Evolutionary conservation across 2,888 invertebrate species (phyloP).

Genomic region (Cephus sareptanus): DNA sequence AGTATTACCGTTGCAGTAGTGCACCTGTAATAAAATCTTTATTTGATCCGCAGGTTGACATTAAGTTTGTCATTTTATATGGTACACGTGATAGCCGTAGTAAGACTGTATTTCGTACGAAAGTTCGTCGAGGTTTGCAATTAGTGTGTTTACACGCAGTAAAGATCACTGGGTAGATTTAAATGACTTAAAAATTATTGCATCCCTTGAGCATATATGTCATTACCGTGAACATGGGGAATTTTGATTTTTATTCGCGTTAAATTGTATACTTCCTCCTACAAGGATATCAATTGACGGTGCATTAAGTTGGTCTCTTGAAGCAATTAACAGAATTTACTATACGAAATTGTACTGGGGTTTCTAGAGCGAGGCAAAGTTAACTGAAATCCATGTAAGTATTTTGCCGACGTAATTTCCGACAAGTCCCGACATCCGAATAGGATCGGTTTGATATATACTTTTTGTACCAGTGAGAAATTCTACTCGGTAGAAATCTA

Average conservation of each 20-base stretch:
- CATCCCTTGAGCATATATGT: neutral
- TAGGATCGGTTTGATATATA: neutral
- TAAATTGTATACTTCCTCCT: neutral
- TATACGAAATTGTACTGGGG: neutral
- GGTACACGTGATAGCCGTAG: neutral
- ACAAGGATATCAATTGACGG: neutral
- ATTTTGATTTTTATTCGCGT: neutral
- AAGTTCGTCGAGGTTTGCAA: conserved; percentile 20
- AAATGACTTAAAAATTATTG: conserved; percentile 1
- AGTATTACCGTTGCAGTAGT: neutral
- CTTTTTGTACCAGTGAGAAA: neutral
- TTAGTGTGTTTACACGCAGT: conserved; percentile 43
- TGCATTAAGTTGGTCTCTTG: neutral
- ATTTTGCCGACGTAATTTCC: neutral
- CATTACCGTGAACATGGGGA: neutral
- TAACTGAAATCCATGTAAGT: neutral
- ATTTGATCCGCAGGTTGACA: neutral
- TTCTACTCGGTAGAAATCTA: neutral
- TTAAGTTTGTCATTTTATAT: neutral
- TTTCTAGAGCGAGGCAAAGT: neutral
- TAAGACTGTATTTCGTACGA: neutral
- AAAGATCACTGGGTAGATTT: conserved; percentile 21
- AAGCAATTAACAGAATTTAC: neutral
- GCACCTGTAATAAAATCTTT: neutral
- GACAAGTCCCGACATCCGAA: neutral